Evolutionary conservation across 2,113 vertebrate species (phyloP).

Genomic region (Mus pahari): DNA sequence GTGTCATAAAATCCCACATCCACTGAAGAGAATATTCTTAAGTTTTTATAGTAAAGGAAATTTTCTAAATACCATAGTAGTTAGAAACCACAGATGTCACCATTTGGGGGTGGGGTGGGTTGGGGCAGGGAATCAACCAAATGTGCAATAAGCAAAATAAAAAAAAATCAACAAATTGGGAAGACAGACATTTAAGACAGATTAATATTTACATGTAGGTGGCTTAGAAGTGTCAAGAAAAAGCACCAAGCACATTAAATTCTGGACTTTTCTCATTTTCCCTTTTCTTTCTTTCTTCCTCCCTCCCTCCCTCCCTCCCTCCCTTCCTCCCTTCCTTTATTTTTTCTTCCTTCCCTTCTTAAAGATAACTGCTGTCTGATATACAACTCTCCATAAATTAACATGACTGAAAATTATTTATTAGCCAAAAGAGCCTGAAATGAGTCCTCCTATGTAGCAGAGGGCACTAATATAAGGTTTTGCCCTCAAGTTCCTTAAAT

Average conservation of each 20-base stretch:
- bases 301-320: no score
- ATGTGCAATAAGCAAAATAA: conserved; percentile 32
- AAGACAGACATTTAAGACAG: background rate
- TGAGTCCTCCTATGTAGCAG: background rate
- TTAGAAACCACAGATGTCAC: background rate
- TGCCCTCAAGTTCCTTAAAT: background rate
- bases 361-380: background rate
- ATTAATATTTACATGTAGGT: background rate
- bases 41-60: background rate
- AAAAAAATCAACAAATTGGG: background rate
- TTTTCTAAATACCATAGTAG: background rate
- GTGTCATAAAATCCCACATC: background rate
- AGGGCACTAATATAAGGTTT: background rate
- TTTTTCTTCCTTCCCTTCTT: background rate
- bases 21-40: background rate
- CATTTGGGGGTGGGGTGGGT: background rate
- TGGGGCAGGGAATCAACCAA: background rate
- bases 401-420: background rate
- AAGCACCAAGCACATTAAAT: background rate
- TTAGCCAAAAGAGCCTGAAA: background rate
- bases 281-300: no score
- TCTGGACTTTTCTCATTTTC: background rate
- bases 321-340: no score
- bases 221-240: background rate
- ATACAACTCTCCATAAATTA: background rate